Percentiles rank a stretch among this genome's conserved stretches.
Conservation (phyloP, 2,797 vertebrate genomes). For the Danio aesculapii region DNA sequence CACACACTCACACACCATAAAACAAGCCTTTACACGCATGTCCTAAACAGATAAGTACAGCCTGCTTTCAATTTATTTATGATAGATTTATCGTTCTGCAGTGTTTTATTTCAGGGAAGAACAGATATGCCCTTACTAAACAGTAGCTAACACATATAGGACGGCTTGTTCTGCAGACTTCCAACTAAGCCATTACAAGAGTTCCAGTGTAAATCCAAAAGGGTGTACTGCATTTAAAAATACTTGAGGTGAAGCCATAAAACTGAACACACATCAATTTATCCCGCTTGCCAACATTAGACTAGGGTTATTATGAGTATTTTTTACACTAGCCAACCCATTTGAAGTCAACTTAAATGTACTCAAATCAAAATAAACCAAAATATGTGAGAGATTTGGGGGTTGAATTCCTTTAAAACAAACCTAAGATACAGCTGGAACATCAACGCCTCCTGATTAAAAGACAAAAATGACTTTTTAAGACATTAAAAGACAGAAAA, state of each 20-base stretch:
- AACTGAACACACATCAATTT: no score
- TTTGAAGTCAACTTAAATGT: no score
- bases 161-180: not conserved
- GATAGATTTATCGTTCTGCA: not conserved
- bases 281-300: no score
- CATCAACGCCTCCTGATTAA: not conserved
- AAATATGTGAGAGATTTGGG: no score
- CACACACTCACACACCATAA: not conserved
- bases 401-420: not conserved
- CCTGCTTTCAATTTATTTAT: not conserved
- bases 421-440: not conserved
- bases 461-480: not conserved
- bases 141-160: not conserved
- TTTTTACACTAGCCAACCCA: no score
- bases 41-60: not conserved
- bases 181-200: conserved; percentile 11
- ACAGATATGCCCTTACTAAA: not conserved
- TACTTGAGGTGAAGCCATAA: not conserved
- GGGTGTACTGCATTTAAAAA: not conserved
- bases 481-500: no score
- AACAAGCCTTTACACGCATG: not conserved
- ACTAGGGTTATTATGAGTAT: no score
- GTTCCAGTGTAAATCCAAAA: not conserved
- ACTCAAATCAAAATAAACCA: no score
- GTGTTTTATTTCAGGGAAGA: conserved; percentile 19